Evolutionary conservation across 2,113 vertebrate species (phyloP).

Genomic region (Henicopernis longicauda): DNA sequence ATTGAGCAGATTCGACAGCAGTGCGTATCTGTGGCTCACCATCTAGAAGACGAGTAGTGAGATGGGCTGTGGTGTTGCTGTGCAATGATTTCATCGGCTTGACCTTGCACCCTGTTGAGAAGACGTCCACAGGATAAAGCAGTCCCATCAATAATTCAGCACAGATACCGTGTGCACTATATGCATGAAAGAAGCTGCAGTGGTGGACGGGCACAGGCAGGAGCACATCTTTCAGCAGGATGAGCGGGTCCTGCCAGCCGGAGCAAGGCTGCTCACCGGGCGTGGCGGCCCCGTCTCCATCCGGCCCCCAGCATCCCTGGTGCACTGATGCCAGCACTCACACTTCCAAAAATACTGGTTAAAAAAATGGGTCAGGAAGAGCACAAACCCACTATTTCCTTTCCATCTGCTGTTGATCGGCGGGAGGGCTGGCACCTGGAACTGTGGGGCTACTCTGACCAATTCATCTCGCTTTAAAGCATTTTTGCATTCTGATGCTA

Average conservation of each 20-base stretch:
- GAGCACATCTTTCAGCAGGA: neutral
- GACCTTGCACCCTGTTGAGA: neutral
- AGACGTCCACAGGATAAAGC: neutral
- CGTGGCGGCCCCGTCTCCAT: accelerated
- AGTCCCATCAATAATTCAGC: neutral
- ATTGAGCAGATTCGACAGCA: accelerated
- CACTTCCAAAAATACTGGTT: neutral
- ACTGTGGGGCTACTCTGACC: neutral
- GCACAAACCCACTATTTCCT: accelerated
- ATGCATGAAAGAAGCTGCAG: neutral
- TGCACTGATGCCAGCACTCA: neutral
- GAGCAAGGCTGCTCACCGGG: too few relatives aligned
- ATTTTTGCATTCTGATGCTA: neutral
- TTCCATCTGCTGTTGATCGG: accelerated
- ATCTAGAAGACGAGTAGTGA: accelerated
- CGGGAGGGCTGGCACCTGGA: neutral
- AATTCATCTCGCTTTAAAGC: neutral
- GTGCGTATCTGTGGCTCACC: neutral
- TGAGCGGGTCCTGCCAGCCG: too few relatives aligned
- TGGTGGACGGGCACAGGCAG: accelerated
- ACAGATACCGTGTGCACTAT: accelerated
- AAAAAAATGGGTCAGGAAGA: neutral
- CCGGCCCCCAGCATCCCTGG: neutral
- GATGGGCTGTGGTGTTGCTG: accelerated
- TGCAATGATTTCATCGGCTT: neutral